Evolutionary conservation across 2,888 invertebrate species (phyloP).

Genomic region (Tachina grossa): DNA sequence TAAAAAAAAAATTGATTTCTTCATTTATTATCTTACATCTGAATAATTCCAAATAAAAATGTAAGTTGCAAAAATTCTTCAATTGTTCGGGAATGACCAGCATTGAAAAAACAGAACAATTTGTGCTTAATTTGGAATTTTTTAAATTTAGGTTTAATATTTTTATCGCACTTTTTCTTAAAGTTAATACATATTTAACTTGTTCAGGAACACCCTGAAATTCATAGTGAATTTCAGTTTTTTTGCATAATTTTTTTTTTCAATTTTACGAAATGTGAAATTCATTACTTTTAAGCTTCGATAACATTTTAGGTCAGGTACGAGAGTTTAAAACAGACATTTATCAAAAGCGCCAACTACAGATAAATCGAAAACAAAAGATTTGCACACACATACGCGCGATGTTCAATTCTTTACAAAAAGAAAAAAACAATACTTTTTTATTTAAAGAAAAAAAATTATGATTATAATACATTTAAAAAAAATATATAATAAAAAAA

Average conservation of each 20-base stretch:
- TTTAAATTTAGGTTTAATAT: no score
- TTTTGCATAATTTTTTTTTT: background rate
- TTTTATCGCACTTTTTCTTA: no score
- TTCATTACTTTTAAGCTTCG: slow-evolving; percentile 72
- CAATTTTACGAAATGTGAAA: slow-evolving; percentile 62
- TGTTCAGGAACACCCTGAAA: background rate
- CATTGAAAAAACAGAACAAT: no score
- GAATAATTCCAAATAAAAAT: no score
- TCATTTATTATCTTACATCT: no score
- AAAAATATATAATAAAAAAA: slow-evolving; percentile 22
- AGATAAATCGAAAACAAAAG: background rate
- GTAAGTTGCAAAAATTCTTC: no score
- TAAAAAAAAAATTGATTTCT: no score
- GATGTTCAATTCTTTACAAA: slow-evolving; percentile 20
- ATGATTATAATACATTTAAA: slow-evolving; percentile 29
- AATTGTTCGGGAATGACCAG: no score
- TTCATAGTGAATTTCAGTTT: slow-evolving; percentile 7
- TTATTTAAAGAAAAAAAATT: background rate
- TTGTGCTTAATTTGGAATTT: no score
- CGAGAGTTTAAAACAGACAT: slow-evolving; percentile 49
- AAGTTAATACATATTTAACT: no score
- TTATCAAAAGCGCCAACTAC: slow-evolving; percentile 16
- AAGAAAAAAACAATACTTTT: slow-evolving; percentile 28
- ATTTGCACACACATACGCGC: background rate
- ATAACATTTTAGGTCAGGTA: slow-evolving; percentile 72